Evolutionary conservation across 1,140 invertebrate genomes (phyloP), one percentile per base, ranked within the genome.

Genomic region (Aphaenogaster rudis): DNA sequence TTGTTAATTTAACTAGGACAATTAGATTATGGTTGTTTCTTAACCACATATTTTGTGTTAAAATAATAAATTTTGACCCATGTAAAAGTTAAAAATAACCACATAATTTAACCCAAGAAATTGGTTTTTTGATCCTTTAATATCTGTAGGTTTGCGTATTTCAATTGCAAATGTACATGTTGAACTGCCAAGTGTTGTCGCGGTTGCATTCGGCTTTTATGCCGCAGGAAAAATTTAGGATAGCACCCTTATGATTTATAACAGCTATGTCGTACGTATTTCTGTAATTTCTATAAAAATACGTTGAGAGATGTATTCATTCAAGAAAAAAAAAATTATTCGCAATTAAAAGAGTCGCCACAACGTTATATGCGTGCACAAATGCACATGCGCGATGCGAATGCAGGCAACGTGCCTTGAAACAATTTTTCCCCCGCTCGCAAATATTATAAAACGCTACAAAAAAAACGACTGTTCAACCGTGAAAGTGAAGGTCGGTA

Each of bases 351-450:
- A 76, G 6, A 59, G 3, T n/a, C 3, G 11, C 9, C 28, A 3
- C 39, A 1, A 7, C 15, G 11, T 50, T 57, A 74, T 17, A 28
- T 21, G 64, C 64, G 64, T 72, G 50, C 28, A 54, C 17, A 76
- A 84, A 36, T n/a, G 28, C 28, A 42, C 39, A 76, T 7, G 69
- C 54, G 54, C 54, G 33, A 72, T 21, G 28, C 9, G 36, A 45
- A 59, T 15, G 13, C 33, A 59, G 52, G 28, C 57, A 11, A 61
- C 28, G 9, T 79, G 39, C 74, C 87, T 88, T 87, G 74, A 72
- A 72, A 86, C 72, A 54, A 88, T 88, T 88, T 80, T 79, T 80
- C 74, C 36, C 66, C 63, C 79, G 42, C 50, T 79, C n/a, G 54
- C 11, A 9, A 76, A 21, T 59, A 36, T 59, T 81, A 7, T 64